phyloP scores from a whole-genome alignment of 2,113 vertebrate species.

The Gadus macrocephalus region DNA sequence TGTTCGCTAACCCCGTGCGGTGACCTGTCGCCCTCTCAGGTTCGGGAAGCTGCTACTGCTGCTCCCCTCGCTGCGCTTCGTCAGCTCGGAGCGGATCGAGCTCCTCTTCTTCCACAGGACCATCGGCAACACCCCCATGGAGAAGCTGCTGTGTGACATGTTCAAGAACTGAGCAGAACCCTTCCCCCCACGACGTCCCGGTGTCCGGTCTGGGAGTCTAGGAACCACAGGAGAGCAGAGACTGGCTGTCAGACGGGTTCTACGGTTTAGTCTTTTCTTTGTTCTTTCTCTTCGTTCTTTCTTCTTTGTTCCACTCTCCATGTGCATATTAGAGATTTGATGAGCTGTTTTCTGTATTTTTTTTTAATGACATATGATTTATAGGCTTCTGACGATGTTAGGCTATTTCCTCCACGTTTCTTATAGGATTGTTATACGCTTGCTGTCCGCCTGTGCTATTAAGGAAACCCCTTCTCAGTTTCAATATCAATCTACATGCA shows the following conservation, averaged over 20 bases:
- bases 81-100: slow-evolving; percentile 90
- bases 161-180: slow-evolving; percentile 79
- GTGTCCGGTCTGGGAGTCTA: neutral
- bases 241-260: neutral
- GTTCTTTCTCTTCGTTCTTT: neutral
- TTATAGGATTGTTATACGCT: slow-evolving; percentile 14
- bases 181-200: neutral
- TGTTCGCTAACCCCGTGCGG: no score
- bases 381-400: no score
- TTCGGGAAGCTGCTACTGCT: slow-evolving; percentile 94
- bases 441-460: slow-evolving; percentile 35
- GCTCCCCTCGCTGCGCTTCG: slow-evolving; percentile 84
- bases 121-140: slow-evolving; percentile 92
- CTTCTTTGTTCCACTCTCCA: no score
- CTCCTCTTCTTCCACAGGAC: slow-evolving; percentile 92
- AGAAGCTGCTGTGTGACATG: slow-evolving; percentile 93
- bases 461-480: neutral
- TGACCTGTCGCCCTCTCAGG: slow-evolving; percentile 57
- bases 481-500: no score
- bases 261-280: slow-evolving; percentile 20
- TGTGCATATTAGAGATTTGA: slow-evolving; percentile 38
- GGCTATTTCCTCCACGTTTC: no score
- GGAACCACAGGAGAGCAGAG: slow-evolving; percentile 1
- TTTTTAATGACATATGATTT: no score
- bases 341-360: slow-evolving; percentile 28